phyloP scores from a whole-genome alignment of 2,888 invertebrate species.

The Steromphala cineraria region DNA sequence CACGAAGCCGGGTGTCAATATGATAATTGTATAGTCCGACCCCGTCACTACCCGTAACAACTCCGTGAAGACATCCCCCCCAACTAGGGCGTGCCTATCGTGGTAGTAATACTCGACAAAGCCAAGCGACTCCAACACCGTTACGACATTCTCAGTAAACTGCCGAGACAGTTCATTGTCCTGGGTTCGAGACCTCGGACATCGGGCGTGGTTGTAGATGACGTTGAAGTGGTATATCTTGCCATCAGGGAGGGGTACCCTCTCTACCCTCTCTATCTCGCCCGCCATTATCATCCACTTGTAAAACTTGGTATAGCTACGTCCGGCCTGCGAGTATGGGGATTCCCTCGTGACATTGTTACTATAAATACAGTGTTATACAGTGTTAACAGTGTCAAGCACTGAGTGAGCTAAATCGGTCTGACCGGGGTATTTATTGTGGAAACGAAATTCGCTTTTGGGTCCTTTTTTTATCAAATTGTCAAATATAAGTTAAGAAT shows the following conservation, averaged over 20 bases:
- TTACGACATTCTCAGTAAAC: constrained; percentile 31
- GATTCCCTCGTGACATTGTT: not conserved
- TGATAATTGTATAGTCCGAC: constrained; percentile 32
- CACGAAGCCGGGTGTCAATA: constrained; percentile 39
- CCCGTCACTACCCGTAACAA: constrained; percentile 31
- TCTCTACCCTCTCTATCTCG: not conserved
- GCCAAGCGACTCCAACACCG: constrained; percentile 27
- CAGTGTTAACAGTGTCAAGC: too few relatives aligned
- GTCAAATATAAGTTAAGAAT: too few relatives aligned
- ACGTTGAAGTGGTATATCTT: constrained; percentile 44
- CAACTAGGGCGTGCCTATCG: constrained; percentile 31
- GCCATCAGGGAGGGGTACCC: constrained; percentile 25
- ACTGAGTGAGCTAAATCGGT: too few relatives aligned
- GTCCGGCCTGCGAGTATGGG: not conserved
- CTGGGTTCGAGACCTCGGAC: constrained; percentile 19
- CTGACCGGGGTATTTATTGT: too few relatives aligned
- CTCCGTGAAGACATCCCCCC: constrained; percentile 24
- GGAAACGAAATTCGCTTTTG: too few relatives aligned
- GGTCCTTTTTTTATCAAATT: too few relatives aligned
- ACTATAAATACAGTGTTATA: not conserved
- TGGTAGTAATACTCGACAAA: constrained; percentile 37
- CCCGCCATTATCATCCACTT: not conserved
- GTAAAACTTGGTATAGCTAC: not conserved
- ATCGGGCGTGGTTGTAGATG: constrained; percentile 40
- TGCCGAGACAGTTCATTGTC: constrained; percentile 32